Evolutionary conservation across 2,888 invertebrate species (phyloP).

Genomic region (Nomada ruficornis): DNA sequence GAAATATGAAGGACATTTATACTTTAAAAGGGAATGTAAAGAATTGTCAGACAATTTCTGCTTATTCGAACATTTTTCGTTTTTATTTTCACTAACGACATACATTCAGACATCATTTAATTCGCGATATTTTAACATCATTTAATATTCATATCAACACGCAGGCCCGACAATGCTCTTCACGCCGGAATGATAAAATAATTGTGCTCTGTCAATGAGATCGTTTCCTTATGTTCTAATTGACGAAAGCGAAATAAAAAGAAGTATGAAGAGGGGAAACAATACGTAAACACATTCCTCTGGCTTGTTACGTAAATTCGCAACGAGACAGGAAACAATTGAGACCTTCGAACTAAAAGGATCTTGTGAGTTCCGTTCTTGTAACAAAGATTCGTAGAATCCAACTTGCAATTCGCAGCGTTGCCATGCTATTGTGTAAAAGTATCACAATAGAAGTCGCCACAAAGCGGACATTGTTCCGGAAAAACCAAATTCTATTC

Average conservation of each 20-base stretch:
- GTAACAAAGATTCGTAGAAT: conserved; percentile 11
- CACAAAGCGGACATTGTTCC: not conserved
- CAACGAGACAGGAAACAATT: not conserved
- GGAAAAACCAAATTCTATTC: not conserved
- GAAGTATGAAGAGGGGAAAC: not conserved
- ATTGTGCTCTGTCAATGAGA: conserved; percentile 22
- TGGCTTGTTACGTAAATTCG: not conserved
- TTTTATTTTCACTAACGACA: conserved; percentile 67
- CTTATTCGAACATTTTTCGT: conserved; percentile 34
- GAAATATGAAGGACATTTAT: not conserved
- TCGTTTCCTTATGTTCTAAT: conserved; percentile 25
- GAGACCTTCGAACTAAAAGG: not conserved
- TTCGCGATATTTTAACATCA: conserved; percentile 49
- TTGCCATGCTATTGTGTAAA: not conserved
- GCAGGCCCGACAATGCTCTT: conserved; percentile 65
- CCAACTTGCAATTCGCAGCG: not conserved
- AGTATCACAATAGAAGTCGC: not conserved
- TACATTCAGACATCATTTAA: conserved; percentile 68
- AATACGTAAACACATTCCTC: conserved; percentile 17
- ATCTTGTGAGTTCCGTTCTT: not conserved
- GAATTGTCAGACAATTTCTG: not conserved
- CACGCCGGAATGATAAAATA: conserved; percentile 40
- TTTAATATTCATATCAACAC: conserved; percentile 65
- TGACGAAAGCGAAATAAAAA: conserved; percentile 35
- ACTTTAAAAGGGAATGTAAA: not conserved